phyloP scores from a whole-genome alignment of 2,888 invertebrate genomes.

The Ommatoiulus sabulosus region DNA sequence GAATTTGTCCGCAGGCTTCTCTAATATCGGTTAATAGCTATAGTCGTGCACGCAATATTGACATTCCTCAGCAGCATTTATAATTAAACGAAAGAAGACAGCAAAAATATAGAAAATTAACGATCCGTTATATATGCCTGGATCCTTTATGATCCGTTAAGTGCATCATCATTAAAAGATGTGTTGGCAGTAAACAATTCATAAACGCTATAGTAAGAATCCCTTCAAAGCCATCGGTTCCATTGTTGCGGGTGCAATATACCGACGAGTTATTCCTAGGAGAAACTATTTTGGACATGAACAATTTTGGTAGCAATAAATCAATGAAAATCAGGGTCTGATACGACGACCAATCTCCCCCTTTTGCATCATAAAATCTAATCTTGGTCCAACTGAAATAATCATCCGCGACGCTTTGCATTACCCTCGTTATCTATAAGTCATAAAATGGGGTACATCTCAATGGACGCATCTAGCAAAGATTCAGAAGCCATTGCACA shows the following conservation, averaged over 20 bases:
- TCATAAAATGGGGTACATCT: background rate
- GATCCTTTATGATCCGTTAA: conserved; percentile 23
- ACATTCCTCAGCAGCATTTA: conserved; percentile 9
- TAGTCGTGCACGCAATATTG: conserved; percentile 33
- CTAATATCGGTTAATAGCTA: conserved; percentile 1
- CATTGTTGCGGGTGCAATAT: background rate
- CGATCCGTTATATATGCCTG: conserved; percentile 27
- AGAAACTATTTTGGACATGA: conserved; percentile 26
- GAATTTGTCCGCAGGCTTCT: background rate
- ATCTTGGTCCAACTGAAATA: conserved; percentile 15
- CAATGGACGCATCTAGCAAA: background rate
- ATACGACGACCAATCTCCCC: background rate
- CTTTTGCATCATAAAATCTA: conserved; percentile 44
- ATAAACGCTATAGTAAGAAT: background rate
- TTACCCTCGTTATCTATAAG: conserved; percentile 30
- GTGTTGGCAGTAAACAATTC: conserved; percentile 46
- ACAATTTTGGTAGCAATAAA: background rate
- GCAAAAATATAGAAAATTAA: conserved; percentile 45
- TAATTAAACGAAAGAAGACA: conserved; percentile 14
- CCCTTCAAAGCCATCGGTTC: background rate
- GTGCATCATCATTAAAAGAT: conserved; percentile 41
- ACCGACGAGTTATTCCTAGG: background rate
- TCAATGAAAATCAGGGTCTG: conserved; percentile 11
- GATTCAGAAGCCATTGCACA: background rate
- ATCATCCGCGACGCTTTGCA: background rate